Evolutionary conservation across 2,888 invertebrate genomes (phyloP).

Genomic region (Xanthia icteritia): DNA sequence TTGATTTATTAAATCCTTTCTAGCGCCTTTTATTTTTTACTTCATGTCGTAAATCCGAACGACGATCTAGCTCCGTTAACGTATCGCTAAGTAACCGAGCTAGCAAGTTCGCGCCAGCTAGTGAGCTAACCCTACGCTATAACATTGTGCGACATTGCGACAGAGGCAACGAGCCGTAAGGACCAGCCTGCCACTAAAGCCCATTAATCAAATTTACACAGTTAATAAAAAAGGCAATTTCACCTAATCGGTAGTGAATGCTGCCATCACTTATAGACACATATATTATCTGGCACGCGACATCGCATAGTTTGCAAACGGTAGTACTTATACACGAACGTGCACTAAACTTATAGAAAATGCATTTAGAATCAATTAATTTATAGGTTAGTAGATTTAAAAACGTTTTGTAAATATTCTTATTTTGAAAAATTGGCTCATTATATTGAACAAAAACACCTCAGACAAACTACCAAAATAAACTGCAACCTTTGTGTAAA

Average conservation of each 20-base stretch:
- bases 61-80: not conserved
- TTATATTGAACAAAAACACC: not conserved
- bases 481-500: not conserved
- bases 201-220: constrained; percentile 36
- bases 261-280: constrained; percentile 32
- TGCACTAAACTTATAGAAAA: constrained; percentile 7
- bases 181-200: constrained; percentile 18
- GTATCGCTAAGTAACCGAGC: not conserved
- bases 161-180: constrained; percentile 18
- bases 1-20: constrained; percentile 6
- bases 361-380: constrained; percentile 4
- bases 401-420: not conserved
- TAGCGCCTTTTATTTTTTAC: constrained; percentile 3
- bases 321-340: constrained; percentile 21
- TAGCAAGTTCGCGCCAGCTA: not conserved
- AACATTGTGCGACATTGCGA: constrained; percentile 34
- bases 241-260: constrained; percentile 43
- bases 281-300: constrained; percentile 43
- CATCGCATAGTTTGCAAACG: constrained; percentile 37
- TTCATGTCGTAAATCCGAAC: constrained; percentile 12
- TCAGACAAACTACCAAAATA: not conserved
- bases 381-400: not conserved
- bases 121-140: constrained; percentile 16
- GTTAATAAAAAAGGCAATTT: constrained; percentile 32
- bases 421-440: too few species aligned